Evolutionary conservation across 2,888 invertebrate species (phyloP).

Genomic region (Cheilosia variabilis): DNA sequence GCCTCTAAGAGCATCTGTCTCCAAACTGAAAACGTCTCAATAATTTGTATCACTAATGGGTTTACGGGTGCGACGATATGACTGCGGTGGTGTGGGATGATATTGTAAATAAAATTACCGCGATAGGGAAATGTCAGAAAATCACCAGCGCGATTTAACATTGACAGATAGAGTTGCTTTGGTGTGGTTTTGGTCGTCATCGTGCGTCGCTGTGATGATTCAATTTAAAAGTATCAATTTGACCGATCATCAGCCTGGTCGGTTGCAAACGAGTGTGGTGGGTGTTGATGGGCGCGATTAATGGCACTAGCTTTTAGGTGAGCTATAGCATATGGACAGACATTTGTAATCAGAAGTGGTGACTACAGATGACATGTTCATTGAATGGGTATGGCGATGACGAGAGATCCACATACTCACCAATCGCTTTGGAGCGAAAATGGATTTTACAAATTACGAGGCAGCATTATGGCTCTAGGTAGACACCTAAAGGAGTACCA

Average conservation of each 20-base stretch:
- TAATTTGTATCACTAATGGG: background rate
- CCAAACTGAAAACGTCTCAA: background rate
- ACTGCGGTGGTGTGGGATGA: background rate
- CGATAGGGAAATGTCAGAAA: constrained; percentile 57
- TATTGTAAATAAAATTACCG: constrained; percentile 41
- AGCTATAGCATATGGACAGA: too few relatives aligned
- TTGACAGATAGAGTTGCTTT: constrained; percentile 25
- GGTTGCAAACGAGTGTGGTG: too few relatives aligned
- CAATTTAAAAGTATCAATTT: constrained; percentile 32
- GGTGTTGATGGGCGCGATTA: too few relatives aligned
- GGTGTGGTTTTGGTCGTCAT: background rate
- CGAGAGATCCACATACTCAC: too few relatives aligned
- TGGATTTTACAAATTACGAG: too few relatives aligned
- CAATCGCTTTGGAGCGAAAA: too few relatives aligned
- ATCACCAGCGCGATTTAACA: constrained; percentile 31
- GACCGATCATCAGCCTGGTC: constrained; percentile 3
- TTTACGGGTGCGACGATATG: background rate
- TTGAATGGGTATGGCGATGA: too few relatives aligned
- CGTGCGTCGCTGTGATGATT: constrained; percentile 3
- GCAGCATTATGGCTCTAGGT: too few relatives aligned
- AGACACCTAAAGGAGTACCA: too few relatives aligned
- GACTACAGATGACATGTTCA: too few relatives aligned
- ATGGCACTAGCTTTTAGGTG: too few relatives aligned
- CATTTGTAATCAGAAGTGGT: too few relatives aligned
- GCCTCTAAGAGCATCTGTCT: background rate